Conservation (phyloP, 1,140 invertebrate genomes). For the Solenopsis fugax region DNA sequence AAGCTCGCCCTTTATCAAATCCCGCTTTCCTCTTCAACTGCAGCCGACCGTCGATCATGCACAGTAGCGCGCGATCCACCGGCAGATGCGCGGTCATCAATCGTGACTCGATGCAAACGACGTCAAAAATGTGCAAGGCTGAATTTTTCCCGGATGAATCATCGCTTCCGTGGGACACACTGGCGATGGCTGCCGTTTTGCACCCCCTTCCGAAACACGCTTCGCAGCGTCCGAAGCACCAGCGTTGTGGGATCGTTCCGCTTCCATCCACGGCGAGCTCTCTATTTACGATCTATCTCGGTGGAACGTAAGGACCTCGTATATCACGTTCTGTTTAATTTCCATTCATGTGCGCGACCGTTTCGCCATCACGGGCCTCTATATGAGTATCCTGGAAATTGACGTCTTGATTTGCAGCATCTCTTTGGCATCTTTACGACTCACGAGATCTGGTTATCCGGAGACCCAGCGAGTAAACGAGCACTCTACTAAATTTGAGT, state of each 20-base stretch:
- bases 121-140: constrained; percentile 73
- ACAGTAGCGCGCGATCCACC: constrained; percentile 65
- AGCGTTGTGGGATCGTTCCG: constrained; percentile 32
- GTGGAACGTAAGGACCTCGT: constrained; percentile 24
- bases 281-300: constrained; percentile 28
- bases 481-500: constrained; percentile 22
- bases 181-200: constrained; percentile 53
- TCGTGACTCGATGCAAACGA: constrained; percentile 60
- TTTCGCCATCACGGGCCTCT: background rate
- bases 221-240: background rate
- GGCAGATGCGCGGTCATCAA: constrained; percentile 71
- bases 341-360: constrained; percentile 45
- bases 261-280: background rate
- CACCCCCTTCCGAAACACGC: constrained; percentile 50
- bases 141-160: constrained; percentile 73
- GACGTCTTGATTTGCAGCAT: background rate
- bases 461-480: background rate
- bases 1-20: constrained; percentile 74
- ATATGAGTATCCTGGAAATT: background rate
- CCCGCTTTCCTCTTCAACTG: constrained; percentile 69
- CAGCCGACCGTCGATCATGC: constrained; percentile 74
- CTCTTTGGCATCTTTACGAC: background rate
- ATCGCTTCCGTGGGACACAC: constrained; percentile 65
- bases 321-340: constrained; percentile 61
- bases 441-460: background rate